Base-by-base conservation (phyloP, 2,797 vertebrate genomes). In the Tapera naevia region DNA sequence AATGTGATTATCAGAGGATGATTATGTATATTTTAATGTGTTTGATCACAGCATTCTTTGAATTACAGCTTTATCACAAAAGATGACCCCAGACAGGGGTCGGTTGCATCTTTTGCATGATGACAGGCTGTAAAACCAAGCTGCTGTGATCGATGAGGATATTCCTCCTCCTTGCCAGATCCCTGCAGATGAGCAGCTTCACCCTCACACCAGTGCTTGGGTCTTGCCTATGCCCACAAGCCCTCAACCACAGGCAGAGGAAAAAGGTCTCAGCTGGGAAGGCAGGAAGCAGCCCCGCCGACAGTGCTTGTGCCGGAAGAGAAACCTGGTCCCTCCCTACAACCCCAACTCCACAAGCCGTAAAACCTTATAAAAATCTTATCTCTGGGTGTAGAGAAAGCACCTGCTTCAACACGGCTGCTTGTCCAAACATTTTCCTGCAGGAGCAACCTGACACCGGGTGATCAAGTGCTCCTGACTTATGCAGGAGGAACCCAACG, bases 21-120 rank as follows among this genome's bases (percentile, higher is more conserved):
- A 70, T 76, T 72, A 70, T 21, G 78, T 64, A 6, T 7, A 28
- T 51, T 57, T n/a, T 14, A 32, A 60, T 7, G 24, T 12, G 10
- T 25, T 62, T 66, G 61, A 91, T 73, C 78, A 54, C 72, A 79
- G 62, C 57, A 58, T 13, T 3, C 35, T 50, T 51, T 23, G 9
- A 94, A 60, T 50, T 5, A 69, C 1, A 6, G 30, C 28, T 62
- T 81, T 35, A 17, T 37, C 46, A 39, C 24, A 57, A 39, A 84
- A 65, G 35, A 57, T 1, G 3, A 89, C 30, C 43, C 13, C 80
- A 51, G 30, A 22, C 7, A 17, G 37, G 24, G 21, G 37, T 33
- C 1, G 0, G 33, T 2, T 7, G 7, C 2, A 2, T 28, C 54
- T 35, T 51, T 23, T 5, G 1, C 1, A 1, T 17, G 32, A 30